A percentile compares a stretch with the other conserved stretches of the same genome.
These are phyloP conservation scores for Takifugu rubripes DNA, from an alignment of 2,797 vertebrate species.

Conservation along the genomic window DNA sequence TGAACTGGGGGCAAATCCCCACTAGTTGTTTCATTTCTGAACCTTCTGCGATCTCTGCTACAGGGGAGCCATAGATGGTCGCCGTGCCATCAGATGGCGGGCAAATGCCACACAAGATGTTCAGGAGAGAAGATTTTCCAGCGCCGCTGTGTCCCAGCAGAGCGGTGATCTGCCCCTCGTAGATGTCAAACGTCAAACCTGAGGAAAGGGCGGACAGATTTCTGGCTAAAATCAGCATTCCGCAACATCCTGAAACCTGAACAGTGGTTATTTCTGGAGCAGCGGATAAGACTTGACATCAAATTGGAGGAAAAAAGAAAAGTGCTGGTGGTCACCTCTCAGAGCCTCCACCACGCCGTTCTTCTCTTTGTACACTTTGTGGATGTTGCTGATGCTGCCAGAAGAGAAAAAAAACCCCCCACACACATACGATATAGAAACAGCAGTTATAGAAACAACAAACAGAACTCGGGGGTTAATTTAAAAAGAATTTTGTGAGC, in stretches of 20 bases:
- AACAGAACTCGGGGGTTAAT: too few relatives aligned
- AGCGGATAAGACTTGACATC: too few relatives aligned
- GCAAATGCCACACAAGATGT: conserved; percentile 93
- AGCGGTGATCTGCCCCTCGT: conserved; percentile 95
- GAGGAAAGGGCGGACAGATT: conserved; percentile 1
- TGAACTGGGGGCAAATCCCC: conserved; percentile 92
- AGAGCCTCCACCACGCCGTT: conserved; percentile 86
- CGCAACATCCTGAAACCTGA: too few relatives aligned
- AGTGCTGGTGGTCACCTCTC: conserved; percentile 74
- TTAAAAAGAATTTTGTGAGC: too few relatives aligned
- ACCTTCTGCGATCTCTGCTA: conserved; percentile 88
- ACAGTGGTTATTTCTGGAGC: too few relatives aligned
- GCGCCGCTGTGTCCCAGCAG: conserved; percentile 95
- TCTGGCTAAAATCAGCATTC: too few relatives aligned
- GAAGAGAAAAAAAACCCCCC: neutral
- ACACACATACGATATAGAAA: conserved; percentile 40
- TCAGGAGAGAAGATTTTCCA: conserved; percentile 94
- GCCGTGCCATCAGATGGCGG: conserved; percentile 83
- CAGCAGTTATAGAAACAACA: neutral
- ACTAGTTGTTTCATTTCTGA: conserved; percentile 88
- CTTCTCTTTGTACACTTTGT: conserved; percentile 88
- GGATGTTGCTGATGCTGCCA: conserved; percentile 86
- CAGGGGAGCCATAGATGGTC: conserved; percentile 85
- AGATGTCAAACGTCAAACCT: conserved; percentile 95
- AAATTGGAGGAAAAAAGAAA: too few relatives aligned